A percentile compares a stretch with the other conserved stretches of the same genome.
Conservation (phyloP, 1,140 invertebrate genomes). For the Catajapyx aquilonaris region DNA sequence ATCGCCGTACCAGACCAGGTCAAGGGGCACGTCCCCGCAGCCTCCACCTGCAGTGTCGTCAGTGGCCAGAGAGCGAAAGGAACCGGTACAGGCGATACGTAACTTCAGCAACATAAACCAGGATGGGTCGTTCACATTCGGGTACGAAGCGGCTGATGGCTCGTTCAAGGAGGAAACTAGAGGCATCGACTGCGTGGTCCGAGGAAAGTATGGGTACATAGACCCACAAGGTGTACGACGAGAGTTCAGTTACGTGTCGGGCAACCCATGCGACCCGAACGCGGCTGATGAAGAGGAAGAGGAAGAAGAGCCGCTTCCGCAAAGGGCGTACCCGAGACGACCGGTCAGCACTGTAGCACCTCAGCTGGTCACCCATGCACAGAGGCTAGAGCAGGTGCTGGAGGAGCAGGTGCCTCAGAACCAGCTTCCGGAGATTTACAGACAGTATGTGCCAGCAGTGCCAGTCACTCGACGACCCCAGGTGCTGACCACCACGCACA, state of each 20-base stretch:
- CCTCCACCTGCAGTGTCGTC: not conserved
- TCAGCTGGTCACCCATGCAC: not conserved
- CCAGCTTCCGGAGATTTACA: conserved; percentile 8
- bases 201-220: conserved; percentile 72
- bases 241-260: conserved; percentile 74
- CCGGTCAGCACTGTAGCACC: not conserved
- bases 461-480: too few species aligned
- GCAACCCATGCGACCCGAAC: conserved; percentile 70
- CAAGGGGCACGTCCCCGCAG: not conserved
- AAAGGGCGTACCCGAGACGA: not conserved
- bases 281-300: conserved; percentile 38
- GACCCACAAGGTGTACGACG: conserved; percentile 71
- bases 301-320: conserved; percentile 18
- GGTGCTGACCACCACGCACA: too few species aligned
- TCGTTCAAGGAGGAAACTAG: conserved; percentile 73
- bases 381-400: conserved; percentile 11
- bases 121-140: conserved; percentile 68
- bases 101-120: conserved; percentile 66
- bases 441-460: too few species aligned
- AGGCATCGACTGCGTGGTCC: conserved; percentile 63
- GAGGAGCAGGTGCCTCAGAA: conserved; percentile 11
- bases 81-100: conserved; percentile 49
- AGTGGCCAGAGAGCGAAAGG: not conserved
- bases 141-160: conserved; percentile 71
- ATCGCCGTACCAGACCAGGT: not conserved